Conservation (phyloP, 1,140 invertebrate species). For the Drosophila grimshawi region DNA sequence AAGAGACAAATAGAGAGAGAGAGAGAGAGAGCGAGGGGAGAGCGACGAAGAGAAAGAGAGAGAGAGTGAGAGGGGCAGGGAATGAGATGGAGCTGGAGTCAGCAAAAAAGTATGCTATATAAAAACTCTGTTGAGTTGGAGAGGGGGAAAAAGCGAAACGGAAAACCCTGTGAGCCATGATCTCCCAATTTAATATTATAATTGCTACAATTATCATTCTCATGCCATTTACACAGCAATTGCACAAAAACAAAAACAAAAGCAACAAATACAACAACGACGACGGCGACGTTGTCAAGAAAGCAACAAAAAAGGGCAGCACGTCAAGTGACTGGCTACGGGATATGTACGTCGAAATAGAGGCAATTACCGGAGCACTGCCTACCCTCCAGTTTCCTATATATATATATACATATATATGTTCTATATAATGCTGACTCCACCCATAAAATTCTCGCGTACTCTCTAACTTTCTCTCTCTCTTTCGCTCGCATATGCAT, state of each 20-base stretch:
- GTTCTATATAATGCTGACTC: conserved; percentile 56
- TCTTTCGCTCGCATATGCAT: not conserved
- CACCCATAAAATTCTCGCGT: conserved; percentile 56
- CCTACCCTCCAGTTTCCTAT: conserved; percentile 25
- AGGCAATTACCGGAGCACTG: conserved; percentile 70
- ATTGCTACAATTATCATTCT: conserved; percentile 85
- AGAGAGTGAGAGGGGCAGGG: conserved; percentile 12
- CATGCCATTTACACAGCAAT: conserved; percentile 84
- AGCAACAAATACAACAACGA: not conserved
- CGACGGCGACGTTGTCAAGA: conserved; percentile 28
- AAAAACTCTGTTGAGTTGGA: conserved; percentile 38
- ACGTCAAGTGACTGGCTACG: conserved; percentile 59
- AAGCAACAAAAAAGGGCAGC: conserved; percentile 42
- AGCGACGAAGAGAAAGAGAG: conserved; percentile 9
- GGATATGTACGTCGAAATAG: conserved; percentile 73
- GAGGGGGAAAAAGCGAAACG: conserved; percentile 3
- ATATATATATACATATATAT: conserved; percentile 25
- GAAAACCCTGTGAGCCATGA: conserved; percentile 82
- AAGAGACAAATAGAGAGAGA: not conserved
- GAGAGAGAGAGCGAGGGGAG: conserved; percentile 9
- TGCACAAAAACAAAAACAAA: conserved; percentile 66
- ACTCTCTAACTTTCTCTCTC: not conserved
- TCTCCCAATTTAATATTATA: conserved; percentile 85
- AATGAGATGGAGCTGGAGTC: conserved; percentile 17
- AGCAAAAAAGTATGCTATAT: conserved; percentile 79